A percentile compares a stretch with the other conserved stretches of the same genome.
Conservation (phyloP, 2,113 vertebrate genomes). For the Gymnobelideus leadbeateri region DNA sequence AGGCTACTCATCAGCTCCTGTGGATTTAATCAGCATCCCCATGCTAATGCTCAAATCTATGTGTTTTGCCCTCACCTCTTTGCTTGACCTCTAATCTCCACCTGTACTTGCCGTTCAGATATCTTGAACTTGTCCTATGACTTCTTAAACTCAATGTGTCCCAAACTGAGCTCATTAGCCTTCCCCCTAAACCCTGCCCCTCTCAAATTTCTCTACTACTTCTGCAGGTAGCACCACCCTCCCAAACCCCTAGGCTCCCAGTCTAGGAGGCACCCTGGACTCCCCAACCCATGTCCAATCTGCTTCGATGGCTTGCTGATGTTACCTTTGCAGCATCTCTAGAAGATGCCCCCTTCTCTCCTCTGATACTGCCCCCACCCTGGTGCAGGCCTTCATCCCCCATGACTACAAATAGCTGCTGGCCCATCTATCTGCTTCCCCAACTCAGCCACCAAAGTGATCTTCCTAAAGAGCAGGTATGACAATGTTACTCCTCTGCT, state of each 20-base stretch:
- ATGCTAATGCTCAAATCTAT: not conserved
- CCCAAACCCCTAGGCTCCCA: not conserved
- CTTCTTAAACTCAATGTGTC: not conserved
- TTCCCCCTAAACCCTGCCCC: not conserved
- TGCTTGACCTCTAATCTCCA: not conserved
- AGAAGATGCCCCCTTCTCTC: not conserved
- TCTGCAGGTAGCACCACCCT: not conserved
- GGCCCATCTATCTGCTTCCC: not conserved
- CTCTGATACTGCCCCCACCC: not conserved
- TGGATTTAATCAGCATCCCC: not conserved
- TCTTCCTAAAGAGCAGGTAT: not conserved
- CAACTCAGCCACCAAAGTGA: not conserved
- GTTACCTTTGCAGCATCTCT: not conserved
- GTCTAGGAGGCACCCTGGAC: not conserved
- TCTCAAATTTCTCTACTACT: not conserved
- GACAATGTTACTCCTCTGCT: not conserved
- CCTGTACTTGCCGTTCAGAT: not conserved
- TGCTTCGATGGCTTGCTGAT: not conserved
- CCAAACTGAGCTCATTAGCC: not conserved
- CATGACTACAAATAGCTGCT: not conserved
- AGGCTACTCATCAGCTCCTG: too few species aligned
- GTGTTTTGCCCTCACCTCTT: not conserved
- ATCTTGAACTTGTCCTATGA: not conserved
- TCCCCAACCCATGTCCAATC: not conserved
- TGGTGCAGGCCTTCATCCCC: too few species aligned